Evolutionary conservation across 2,888 invertebrate species (phyloP), one percentile per base, ranked within the genome.

Genomic region (Saturnia japonica): DNA sequence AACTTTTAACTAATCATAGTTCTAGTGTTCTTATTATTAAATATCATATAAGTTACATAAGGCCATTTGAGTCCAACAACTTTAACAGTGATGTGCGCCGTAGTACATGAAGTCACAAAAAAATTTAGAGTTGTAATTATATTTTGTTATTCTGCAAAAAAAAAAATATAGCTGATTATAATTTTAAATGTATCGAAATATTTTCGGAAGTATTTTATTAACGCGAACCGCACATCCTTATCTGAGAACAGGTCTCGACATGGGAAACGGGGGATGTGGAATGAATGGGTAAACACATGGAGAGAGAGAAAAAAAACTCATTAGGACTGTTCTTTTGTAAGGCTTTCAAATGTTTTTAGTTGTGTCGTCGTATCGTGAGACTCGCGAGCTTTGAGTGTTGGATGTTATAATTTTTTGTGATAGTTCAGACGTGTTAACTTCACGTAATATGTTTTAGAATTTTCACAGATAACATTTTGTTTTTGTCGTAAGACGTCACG

Each of bases 261-360:
- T 85, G 87, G 85, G 86, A 87, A 84, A 85, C 81, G 80, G 80
- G 83, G 84, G 85, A 84, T 86, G 86, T 75, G 88, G 80, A 78
- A 86, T 89, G 89, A 89, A 90, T 88, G 87, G 82, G 86, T 87
- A 88, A 88, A 88, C 86, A 87, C 78, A 76, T 11, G 80, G 74
- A 72, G 74, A 80, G 57, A 60, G n/a, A 51, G n/a, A 54, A 60
- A 60, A 83, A 83, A 86, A 84, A 85, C 62, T 74, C 83, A 83
- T 84, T 83, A 85, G 80, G 79, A 78, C n/a, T 67, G 25, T 54
- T 19, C 54, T 42, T 51, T 64, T 34, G 67, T 66, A 19, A 54
- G 34, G 34, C 40, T 67, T 67, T 60, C 28, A 28, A 60, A 28
- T 14, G 28, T 60, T 60, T 60, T 60, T 60, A 60, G 57, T 28